Evolutionary conservation across 2,113 vertebrate genomes (phyloP).

Genomic region (Bubo scandiacus): DNA sequence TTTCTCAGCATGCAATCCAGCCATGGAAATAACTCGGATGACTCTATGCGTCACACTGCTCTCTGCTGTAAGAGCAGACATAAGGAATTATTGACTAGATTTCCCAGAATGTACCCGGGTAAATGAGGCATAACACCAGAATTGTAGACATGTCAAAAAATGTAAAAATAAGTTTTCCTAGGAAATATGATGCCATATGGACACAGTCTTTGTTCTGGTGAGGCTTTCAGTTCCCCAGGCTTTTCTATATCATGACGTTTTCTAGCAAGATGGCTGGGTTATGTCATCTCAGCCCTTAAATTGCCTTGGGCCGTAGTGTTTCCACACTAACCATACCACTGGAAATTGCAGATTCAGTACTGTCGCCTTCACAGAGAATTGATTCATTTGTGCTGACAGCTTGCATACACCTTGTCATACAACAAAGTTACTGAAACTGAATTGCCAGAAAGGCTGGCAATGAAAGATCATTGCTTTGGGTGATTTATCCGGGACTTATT

Average conservation of each 20-base stretch:
- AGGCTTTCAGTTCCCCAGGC: neutral
- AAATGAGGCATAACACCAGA: constrained; percentile 37
- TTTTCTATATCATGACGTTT: neutral
- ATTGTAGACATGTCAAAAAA: neutral
- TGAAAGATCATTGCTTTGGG: neutral
- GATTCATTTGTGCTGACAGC: neutral
- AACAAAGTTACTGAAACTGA: neutral
- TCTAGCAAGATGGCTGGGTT: neutral
- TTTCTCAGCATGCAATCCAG: neutral
- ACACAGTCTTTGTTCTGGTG: neutral
- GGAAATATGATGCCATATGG: constrained; percentile 27
- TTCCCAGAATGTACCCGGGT: neutral
- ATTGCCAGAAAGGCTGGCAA: neutral
- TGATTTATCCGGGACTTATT: neutral
- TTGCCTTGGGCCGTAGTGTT: neutral
- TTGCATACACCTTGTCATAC: neutral
- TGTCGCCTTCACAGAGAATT: neutral
- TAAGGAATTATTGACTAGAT: neutral
- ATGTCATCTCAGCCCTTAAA: neutral
- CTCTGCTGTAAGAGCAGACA: neutral
- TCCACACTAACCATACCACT: neutral
- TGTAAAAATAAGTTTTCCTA: neutral
- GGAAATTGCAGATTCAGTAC: neutral
- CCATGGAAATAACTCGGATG: neutral
- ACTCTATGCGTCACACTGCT: neutral